Evolutionary conservation across 2,113 vertebrate genomes (phyloP).

Genomic region (Candoia aspera): DNA sequence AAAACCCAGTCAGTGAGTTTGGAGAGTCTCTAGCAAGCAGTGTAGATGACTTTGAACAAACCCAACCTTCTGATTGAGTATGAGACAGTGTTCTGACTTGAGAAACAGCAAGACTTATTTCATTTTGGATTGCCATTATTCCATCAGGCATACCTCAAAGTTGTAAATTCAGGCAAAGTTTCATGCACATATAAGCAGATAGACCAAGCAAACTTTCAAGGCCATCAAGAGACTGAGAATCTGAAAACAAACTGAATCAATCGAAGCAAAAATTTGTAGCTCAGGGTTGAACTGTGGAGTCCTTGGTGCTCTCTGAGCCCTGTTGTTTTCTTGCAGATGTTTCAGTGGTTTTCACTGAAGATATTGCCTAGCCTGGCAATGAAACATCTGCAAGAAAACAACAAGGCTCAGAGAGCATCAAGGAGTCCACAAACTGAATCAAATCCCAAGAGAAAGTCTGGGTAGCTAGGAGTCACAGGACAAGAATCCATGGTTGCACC

Average conservation of each 20-base stretch:
- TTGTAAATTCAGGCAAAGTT: not conserved
- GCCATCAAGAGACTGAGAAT: not conserved
- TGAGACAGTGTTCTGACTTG: not conserved
- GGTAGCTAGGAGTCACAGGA: not conserved
- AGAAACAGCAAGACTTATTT: not conserved
- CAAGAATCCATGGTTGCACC: not conserved
- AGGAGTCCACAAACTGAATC: no score
- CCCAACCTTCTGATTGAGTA: not conserved
- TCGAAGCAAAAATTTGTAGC: no score
- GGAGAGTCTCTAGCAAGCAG: not conserved
- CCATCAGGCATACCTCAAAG: not conserved
- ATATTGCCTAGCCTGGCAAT: no score
- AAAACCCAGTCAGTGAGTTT: not conserved
- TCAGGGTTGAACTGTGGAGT: no score
- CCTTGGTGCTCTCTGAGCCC: no score
- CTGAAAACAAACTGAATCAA: not conserved
- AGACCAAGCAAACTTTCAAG: not conserved
- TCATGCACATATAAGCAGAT: not conserved
- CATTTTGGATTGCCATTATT: not conserved
- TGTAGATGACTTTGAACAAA: not conserved
- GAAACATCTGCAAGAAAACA: no score
- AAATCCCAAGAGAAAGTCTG: not conserved
- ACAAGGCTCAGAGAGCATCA: no score
- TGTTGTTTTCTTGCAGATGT: no score
- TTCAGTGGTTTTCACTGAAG: no score